Evolutionary conservation across 2,113 vertebrate species (phyloP).

Genomic region (Nothobranchius furzeri): DNA sequence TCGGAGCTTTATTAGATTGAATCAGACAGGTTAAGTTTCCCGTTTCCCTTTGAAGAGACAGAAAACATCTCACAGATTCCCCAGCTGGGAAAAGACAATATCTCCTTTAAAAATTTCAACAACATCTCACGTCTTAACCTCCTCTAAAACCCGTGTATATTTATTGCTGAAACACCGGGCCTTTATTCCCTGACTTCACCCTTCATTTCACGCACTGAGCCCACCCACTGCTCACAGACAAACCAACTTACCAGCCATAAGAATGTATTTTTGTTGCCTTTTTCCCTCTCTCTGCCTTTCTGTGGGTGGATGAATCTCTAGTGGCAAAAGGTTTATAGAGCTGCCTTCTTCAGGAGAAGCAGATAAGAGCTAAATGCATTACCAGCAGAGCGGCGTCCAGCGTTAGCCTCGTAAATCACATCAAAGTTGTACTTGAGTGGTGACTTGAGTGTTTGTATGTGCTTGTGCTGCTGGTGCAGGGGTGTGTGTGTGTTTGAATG

Average conservation of each 20-base stretch:
- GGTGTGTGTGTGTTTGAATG: background rate
- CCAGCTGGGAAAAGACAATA: conserved; percentile 12
- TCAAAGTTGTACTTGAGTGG: conserved; percentile 33
- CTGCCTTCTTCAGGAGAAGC: conserved; percentile 50
- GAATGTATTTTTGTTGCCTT: conserved; percentile 35
- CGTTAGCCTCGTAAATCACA: conserved; percentile 73
- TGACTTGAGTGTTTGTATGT: conserved; percentile 43
- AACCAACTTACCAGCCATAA: conserved; percentile 35
- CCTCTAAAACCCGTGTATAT: background rate
- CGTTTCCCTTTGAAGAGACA: conserved; percentile 34
- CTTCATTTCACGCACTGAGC: conserved; percentile 11
- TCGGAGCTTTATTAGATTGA: conserved; percentile 39
- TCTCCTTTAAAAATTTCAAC: conserved; percentile 7
- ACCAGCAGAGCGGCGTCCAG: conserved; percentile 60
- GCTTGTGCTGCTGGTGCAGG: background rate
- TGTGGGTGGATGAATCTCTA: conserved; percentile 44
- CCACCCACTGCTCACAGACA: conserved; percentile 21
- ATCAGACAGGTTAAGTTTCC: conserved; percentile 35
- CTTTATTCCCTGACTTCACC: conserved; percentile 25
- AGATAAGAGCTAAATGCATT: conserved; percentile 79
- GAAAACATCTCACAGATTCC: conserved; percentile 18
- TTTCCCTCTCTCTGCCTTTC: conserved; percentile 24
- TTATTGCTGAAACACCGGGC: conserved; percentile 1
- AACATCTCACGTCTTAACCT: conserved; percentile 27
- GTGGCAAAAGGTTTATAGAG: conserved; percentile 39